Conservation (phyloP, 1,140 invertebrate species). For the Scaptomyza hsui region DNA sequence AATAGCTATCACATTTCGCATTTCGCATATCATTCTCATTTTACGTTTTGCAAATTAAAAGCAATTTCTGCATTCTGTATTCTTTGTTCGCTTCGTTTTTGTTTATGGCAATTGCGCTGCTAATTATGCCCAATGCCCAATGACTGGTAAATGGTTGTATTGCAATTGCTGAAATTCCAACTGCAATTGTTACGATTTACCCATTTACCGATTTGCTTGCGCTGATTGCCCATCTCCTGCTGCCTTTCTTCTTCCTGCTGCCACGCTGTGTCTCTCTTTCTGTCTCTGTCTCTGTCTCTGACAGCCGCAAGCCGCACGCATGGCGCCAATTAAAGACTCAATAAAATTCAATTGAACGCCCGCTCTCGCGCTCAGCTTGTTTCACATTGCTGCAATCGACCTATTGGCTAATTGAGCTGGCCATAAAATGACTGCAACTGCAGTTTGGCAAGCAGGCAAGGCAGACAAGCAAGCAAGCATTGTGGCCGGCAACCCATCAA, state of each 20-base stretch:
- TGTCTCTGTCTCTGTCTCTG: no score
- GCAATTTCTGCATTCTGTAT: conserved; percentile 47
- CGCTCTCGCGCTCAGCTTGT: not conserved
- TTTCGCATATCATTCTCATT: conserved; percentile 55
- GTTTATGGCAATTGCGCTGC: conserved; percentile 51
- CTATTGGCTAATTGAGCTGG: conserved; percentile 60
- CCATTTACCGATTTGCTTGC: conserved; percentile 31
- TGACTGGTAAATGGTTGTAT: conserved; percentile 26
- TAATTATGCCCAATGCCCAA: conserved; percentile 60
- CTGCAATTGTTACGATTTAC: conserved; percentile 64
- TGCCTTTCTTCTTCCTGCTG: not conserved
- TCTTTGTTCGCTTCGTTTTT: conserved; percentile 26
- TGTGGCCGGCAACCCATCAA: conserved; percentile 33
- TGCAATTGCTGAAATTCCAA: conserved; percentile 49
- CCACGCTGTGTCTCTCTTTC: not conserved
- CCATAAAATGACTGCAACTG: conserved; percentile 52
- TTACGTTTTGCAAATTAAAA: conserved; percentile 15
- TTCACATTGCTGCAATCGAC: conserved; percentile 37
- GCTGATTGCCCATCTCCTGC: not conserved
- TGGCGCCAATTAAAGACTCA: conserved; percentile 74
- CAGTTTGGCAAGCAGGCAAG: conserved; percentile 22
- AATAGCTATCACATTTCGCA: conserved; percentile 41
- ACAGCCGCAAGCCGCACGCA: conserved; percentile 31
- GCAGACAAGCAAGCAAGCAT: not conserved
- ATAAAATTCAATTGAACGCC: conserved; percentile 75